Percentiles rank a stretch among this genome's conserved stretches.
phyloP scores from a whole-genome alignment of 2,888 invertebrate genomes.

The Phlogophora meticulosa region DNA sequence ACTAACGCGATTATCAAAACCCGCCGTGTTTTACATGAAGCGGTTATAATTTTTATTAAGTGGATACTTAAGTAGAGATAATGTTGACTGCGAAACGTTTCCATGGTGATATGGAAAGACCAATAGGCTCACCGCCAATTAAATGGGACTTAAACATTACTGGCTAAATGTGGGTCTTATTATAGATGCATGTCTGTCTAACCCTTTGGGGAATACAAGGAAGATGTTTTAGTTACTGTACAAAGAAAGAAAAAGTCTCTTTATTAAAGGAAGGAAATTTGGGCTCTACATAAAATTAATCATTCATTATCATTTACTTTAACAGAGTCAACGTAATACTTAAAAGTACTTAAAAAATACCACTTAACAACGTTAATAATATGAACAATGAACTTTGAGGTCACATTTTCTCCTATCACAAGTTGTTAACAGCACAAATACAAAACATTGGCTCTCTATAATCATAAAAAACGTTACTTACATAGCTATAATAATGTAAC shows the following conservation, averaged over 20 bases:
- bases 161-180: no score
- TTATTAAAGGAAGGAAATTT: not conserved
- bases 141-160: no score
- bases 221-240: not conserved
- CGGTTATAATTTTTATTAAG: conserved; percentile 46
- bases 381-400: conserved; percentile 55
- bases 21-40: conserved; percentile 33
- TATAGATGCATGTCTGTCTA: no score
- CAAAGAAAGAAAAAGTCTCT: not conserved
- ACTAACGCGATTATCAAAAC: conserved; percentile 53
- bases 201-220: no score
- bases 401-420: conserved; percentile 63
- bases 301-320: conserved; percentile 22
- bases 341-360: conserved; percentile 46
- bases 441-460: conserved; percentile 36
- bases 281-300: not conserved
- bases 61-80: conserved; percentile 27
- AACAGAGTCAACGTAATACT: conserved; percentile 12
- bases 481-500: conserved; percentile 52
- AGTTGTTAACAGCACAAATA: conserved; percentile 46
- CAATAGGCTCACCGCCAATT: no score
- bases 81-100: conserved; percentile 19
- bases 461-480: conserved; percentile 38
- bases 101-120: conserved; percentile 8
- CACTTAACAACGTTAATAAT: conserved; percentile 54